Evolutionary conservation across 1,140 invertebrate genomes (phyloP), one percentile per base, ranked within the genome.

Genomic region (Fopius arisanus): DNA sequence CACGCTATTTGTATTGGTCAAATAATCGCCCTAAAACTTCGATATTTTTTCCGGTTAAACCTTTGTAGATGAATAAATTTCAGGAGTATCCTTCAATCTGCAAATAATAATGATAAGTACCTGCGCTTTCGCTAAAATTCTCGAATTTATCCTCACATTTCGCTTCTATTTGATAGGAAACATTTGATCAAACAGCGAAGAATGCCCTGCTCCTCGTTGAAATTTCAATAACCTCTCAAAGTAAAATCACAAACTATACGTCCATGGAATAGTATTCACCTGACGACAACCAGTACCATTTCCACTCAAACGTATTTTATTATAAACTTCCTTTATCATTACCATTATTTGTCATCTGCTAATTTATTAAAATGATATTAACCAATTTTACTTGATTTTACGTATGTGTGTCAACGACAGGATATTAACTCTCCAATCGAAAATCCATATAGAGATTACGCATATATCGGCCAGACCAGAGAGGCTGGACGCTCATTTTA

Each of bases 321-420:
- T 5, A 51, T 51, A 19, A 21, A 12, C 14, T 51, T 19, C 43
- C 43, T 19, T 1, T 1, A 37, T 51, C 43, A 4, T 14, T 1
- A 51, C 6, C 19, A n/a, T 28, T 26, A 59, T 59, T 59, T 59
- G 23, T 59, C 54, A 26, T 10, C 21, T 26, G 26, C 54, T 59
- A 59, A 59, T 59, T 26, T 26, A 59, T 59, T 59, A 28, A 59
- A 59, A 59, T 59, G 21, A 59, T 9, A 59, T 59, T 59, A 26
- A 26, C 54, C 21, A 26, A 59, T 59, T 59, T 59, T 23, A 26
- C 23, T 59, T 59, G 54, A 59, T 59, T 26, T 10, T n/a, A 7
- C 19, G 23, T 59, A n/a, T n/a, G 23, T 59, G 19, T 59, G 54
- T 26, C 23, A 59, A 28, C 54, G 4, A 19, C 10, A 10, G 54